These are phyloP conservation scores for Vollenhovia emeryi DNA, from an alignment of 1,140 invertebrate genomes.

Conservation along the genomic window DNA sequence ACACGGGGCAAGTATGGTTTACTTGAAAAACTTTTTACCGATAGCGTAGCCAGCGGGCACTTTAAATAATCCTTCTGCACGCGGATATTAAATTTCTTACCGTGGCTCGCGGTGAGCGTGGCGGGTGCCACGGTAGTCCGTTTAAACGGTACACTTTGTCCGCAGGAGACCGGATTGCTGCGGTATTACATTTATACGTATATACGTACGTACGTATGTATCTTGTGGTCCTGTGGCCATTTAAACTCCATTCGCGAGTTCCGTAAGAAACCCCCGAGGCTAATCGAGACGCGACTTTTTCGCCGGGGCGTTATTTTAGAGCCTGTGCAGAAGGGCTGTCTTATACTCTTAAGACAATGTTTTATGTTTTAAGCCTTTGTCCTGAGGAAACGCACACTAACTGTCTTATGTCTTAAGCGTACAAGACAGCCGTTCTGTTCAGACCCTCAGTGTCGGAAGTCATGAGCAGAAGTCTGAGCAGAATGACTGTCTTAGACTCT, in stretches of 20 bases:
- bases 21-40: constrained; percentile 54
- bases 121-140: constrained; percentile 31
- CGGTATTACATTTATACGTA: background rate
- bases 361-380: no score
- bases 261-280: constrained; percentile 35
- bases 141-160: constrained; percentile 55
- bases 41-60: constrained; percentile 51
- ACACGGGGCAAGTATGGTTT: constrained; percentile 29
- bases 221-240: background rate
- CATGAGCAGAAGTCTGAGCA: no score
- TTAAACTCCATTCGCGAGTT: constrained; percentile 51
- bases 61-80: constrained; percentile 56
- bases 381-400: no score
- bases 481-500: no score
- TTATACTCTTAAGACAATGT: no score
- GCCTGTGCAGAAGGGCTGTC: no score
- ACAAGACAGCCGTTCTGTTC: no score
- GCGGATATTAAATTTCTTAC: constrained; percentile 61
- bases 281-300: constrained; percentile 52
- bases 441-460: no score
- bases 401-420: no score
- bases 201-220: background rate
- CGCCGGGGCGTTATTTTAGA: constrained; percentile 28
- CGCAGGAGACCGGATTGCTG: constrained; percentile 29
- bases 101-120: constrained; percentile 31